Base-by-base conservation (phyloP, 2,113 vertebrate genomes). In the Cheilinus undulatus region DNA sequence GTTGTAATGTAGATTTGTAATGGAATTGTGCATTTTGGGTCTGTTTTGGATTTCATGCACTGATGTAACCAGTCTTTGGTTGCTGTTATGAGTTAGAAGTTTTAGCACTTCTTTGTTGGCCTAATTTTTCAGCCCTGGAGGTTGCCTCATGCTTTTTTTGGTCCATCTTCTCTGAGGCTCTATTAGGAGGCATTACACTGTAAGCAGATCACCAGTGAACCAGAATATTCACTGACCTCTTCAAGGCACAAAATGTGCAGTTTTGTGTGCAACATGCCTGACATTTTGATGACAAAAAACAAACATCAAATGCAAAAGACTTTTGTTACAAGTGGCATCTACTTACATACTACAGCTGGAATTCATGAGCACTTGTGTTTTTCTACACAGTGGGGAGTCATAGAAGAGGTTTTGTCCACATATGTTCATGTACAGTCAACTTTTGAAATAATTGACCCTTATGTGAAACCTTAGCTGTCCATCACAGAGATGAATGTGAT, bases 391-490 rank as follows among this genome's bases (percentile, higher is more conserved):
- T 19, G 27, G 14, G 50, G n/a, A 17, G 32, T 11, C n/a, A 28
- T 1, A 17, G 8, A 24, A 8, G 43, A 50, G 11, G 30, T 2
- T 12, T 14, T 15, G 15, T 20, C 5, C 56, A 14, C 12, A 24
- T 64, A 20, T 27, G 28, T 60, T 63, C 56, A 3, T 19, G 9
- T 23, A 24, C 46, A 57, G 19, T 4, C 26, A 23, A 68, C 3
- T 17, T 51, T 6, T 22, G 30, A 68, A 78, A 53, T 60, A 76
- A 79, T 43, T 69, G 59, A 58, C 4, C 71, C 34, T 56, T 8
- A 5, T 7, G 19, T 63, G 72, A 62, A 62, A 45, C 26, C 53
- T 34, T 7, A 43, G 38, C 67, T 64, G 57, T 73, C 80, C 46
- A 61, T 73, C 64, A 42, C 4, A 4, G 27, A 5, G 1, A 62